Conservation (phyloP, 2,797 vertebrate genomes). For the Tapera naevia region DNA sequence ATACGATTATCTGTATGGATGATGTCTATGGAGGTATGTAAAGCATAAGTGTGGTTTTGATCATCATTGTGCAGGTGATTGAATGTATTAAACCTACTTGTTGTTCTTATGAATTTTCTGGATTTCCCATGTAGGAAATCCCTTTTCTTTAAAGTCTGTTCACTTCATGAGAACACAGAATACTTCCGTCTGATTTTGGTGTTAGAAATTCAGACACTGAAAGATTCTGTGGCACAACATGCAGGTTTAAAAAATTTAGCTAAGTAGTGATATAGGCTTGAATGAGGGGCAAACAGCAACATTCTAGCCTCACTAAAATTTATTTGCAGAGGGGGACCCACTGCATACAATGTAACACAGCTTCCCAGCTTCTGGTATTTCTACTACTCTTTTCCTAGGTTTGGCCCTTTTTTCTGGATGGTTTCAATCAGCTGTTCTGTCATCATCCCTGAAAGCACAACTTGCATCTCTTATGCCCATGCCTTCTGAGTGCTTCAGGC, state of each 20-base stretch:
- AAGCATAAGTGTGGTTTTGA: background rate
- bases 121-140: background rate
- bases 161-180: background rate
- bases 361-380: background rate
- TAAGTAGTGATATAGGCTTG: background rate
- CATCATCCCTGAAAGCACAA: background rate
- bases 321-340: background rate
- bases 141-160: background rate
- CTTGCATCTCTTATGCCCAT: background rate
- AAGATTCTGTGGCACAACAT: rapidly evolving
- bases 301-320: background rate
- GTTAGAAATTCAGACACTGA: background rate
- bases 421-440: background rate
- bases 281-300: background rate
- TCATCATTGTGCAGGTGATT: background rate
- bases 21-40: conserved; percentile 92
- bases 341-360: background rate
- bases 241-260: background rate
- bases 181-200: background rate
- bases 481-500: background rate
- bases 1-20: conserved; percentile 87
- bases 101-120: background rate
- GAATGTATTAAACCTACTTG: background rate
- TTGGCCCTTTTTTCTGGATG: background rate
- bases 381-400: background rate